phyloP scores from a whole-genome alignment of 2,113 vertebrate species.

The Hystrix brachyura region DNA sequence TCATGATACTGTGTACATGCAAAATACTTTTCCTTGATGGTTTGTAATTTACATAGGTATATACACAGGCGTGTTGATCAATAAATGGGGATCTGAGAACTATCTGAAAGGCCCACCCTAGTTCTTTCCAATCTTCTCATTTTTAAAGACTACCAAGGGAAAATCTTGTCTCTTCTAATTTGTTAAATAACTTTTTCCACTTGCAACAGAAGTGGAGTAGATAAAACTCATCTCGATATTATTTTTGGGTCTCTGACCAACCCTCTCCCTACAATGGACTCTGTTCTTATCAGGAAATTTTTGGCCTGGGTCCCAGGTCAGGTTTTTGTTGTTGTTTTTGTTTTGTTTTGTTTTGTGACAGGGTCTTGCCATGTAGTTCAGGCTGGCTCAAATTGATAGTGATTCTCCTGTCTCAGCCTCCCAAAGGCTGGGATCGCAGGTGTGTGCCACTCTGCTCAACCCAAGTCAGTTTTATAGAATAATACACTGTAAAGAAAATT shows the following conservation, averaged over 20 bases:
- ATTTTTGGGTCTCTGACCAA: slow-evolving; percentile 7
- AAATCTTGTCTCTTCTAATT: not conserved
- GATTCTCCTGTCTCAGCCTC: not conserved
- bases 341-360: not conserved
- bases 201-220: not conserved
- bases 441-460: not conserved
- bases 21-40: slow-evolving; percentile 57
- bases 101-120: slow-evolving; percentile 17
- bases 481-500: not conserved
- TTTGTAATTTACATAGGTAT: not conserved
- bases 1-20: slow-evolving; percentile 77
- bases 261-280: accelerated
- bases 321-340: not conserved
- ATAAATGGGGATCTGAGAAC: slow-evolving; percentile 63
- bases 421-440: not conserved
- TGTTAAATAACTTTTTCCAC: not conserved
- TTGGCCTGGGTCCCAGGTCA: not conserved
- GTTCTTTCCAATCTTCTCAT: not conserved
- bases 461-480: not conserved
- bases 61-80: not conserved
- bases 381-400: not conserved
- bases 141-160: slow-evolving; percentile 33
- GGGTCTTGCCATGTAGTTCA: not conserved
- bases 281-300: not conserved
- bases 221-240: not conserved